A percentile compares a stretch with the other conserved stretches of the same genome.
These are phyloP conservation scores for Nemotelus nigrinus DNA, from an alignment of 2,888 invertebrate species.

Conservation along the genomic window DNA sequence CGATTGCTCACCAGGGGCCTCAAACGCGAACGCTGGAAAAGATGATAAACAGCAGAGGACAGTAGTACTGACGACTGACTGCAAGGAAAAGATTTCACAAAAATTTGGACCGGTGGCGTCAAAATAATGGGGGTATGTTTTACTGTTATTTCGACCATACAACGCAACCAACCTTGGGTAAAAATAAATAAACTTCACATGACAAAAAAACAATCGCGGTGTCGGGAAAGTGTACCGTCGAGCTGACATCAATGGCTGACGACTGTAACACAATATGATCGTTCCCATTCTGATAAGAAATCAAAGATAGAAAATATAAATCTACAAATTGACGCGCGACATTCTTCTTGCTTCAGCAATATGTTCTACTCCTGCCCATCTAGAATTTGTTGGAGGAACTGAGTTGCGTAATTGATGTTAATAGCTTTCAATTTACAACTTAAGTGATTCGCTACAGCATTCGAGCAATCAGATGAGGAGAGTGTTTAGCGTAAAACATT, in stretches of 20 bases:
- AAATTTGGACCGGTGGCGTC: constrained; percentile 10
- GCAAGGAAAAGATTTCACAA: background rate
- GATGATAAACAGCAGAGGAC: constrained; percentile 14
- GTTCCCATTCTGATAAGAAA: background rate
- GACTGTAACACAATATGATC: no score
- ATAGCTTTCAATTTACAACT: constrained; percentile 50
- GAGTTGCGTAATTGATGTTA: constrained; percentile 49
- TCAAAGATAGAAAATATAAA: background rate
- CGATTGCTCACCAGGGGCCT: constrained; percentile 16
- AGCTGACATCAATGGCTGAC: no score
- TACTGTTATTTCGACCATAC: background rate
- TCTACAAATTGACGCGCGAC: constrained; percentile 29
- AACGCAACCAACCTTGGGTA: no score
- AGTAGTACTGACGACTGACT: constrained; percentile 13
- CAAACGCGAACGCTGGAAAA: background rate
- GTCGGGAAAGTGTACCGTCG: no score
- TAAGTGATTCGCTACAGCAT: constrained; percentile 32
- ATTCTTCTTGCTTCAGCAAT: background rate
- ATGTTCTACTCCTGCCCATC: background rate
- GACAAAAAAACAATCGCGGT: no score
- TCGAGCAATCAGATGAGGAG: background rate
- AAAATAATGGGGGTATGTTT: constrained; percentile 31
- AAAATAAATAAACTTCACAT: no score
- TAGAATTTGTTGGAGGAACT: background rate
- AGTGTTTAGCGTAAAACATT: constrained; percentile 15